Evolutionary conservation across 2,113 vertebrate genomes (phyloP), one percentile per base, ranked within the genome.

Genomic region (Talpa occidentalis): DNA sequence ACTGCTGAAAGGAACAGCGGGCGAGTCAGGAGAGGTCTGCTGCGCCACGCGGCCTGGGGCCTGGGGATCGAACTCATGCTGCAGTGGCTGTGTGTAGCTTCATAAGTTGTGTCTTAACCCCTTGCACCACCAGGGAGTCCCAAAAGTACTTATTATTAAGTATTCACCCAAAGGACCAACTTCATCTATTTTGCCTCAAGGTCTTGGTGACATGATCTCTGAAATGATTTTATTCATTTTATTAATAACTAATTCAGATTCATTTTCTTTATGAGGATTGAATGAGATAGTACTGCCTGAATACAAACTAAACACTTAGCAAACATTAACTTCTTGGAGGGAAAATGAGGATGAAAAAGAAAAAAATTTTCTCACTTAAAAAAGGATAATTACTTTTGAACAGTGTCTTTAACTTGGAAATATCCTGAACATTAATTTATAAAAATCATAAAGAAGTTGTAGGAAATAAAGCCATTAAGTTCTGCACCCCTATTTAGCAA

Each of bases 171-270:
- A 56, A 69, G n/a, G 56, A 42, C 28, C 40, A 83, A 79, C 26
- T 76, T 93, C 62, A 59, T 82, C n/a, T 40, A 76, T 59, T 87
- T 90, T 22, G 80, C 67, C 69, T 77, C 15, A 90, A 88, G 42
- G 37, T 16, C 42, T 44, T 52, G 11, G 28, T 81, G 74, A 80
- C 74, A 52, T 60, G 17, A 35, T 21, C 8, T 32, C 19, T 70
- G 32, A 62, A 88, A 91, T 64, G 30, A 84, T 56, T 60, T 60
- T 64, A 54, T 19, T 56, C 62, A 74, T 59, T 85, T 64, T 69
- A 54, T 59, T 60, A 54, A 24, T 40, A 76, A 42, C 52, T 90
- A 67, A 66, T 67, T 87, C 17, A 66, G 56, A 73, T 49, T 77
- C 10, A 70, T 54, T 93, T 78, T 64, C 35, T 30, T 79, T 76